These are phyloP conservation scores for Heteromyza rotundicornis DNA, from an alignment of 2,888 invertebrate genomes.

Conservation along the genomic window DNA sequence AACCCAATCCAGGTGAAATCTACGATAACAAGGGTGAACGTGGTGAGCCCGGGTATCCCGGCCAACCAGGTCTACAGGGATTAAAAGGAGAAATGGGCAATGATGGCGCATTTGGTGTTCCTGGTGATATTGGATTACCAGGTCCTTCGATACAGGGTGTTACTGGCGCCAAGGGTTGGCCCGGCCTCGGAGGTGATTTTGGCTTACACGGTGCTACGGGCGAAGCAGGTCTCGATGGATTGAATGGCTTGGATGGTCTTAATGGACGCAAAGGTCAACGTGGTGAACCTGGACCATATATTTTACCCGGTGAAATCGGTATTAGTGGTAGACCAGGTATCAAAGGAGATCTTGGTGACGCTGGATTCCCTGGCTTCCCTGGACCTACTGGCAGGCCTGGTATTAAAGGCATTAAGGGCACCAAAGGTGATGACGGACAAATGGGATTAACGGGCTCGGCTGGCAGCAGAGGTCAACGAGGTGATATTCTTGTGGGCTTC, in stretches of 20 bases:
- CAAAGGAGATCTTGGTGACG: slow-evolving; percentile 62
- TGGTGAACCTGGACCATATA: slow-evolving; percentile 60
- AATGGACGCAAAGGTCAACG: slow-evolving; percentile 62
- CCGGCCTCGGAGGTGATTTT: slow-evolving; percentile 70
- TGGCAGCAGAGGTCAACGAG: slow-evolving; percentile 64
- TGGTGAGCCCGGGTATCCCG: slow-evolving; percentile 62
- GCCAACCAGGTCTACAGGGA: slow-evolving; percentile 69
- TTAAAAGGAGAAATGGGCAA: slow-evolving; percentile 65
- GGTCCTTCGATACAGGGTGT: slow-evolving; percentile 65
- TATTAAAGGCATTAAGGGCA: slow-evolving; percentile 67
- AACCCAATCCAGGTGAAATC: slow-evolving; percentile 64
- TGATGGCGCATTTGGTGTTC: slow-evolving; percentile 66
- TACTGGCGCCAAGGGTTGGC: slow-evolving; percentile 71
- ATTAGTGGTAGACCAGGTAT: slow-evolving; percentile 60
- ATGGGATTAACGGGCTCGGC: slow-evolving; percentile 68
- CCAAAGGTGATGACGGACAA: slow-evolving; percentile 65
- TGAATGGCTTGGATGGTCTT: slow-evolving; percentile 56
- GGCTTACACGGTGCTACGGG: slow-evolving; percentile 72
- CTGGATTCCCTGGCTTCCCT: slow-evolving; percentile 64
- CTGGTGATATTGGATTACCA: slow-evolving; percentile 64
- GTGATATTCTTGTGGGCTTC: slow-evolving; percentile 60
- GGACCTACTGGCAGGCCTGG: slow-evolving; percentile 65
- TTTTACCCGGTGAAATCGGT: slow-evolving; percentile 61
- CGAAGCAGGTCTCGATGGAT: slow-evolving; percentile 63
- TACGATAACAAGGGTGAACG: slow-evolving; percentile 64